Conservation (phyloP, 2,888 invertebrate species). For the Teinopalpus imperialis region DNA sequence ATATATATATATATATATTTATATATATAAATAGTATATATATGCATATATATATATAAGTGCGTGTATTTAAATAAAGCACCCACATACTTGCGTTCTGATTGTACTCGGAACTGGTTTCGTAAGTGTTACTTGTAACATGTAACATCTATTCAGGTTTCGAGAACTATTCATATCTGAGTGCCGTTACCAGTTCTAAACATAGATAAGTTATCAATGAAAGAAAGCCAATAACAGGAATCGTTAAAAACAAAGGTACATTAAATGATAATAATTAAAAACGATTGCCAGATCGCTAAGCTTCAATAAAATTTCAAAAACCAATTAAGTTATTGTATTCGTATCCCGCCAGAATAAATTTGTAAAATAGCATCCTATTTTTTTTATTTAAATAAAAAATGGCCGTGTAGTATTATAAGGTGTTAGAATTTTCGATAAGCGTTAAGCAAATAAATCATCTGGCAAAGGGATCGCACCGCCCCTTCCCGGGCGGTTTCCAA, state of each 20-base stretch:
- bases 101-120: conserved; percentile 13
- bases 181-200: conserved; percentile 14
- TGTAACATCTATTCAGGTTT: conserved; percentile 14
- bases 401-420: conserved; percentile 20
- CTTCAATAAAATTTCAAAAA: conserved; percentile 32
- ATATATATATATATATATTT: no score
- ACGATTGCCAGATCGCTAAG: conserved; percentile 14
- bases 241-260: not conserved
- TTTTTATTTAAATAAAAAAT: no score
- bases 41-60: no score
- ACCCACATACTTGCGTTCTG: no score
- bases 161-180: conserved; percentile 2
- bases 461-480: conserved; percentile 51
- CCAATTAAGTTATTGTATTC: no score
- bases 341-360: no score
- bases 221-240: conserved; percentile 14
- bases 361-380: no score
- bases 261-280: conserved; percentile 17
- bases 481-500: conserved; percentile 59
- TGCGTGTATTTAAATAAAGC: no score
- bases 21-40: no score
- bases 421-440: conserved; percentile 38
- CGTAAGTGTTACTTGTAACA: conserved; percentile 16
- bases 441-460: conserved; percentile 64
- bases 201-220: conserved; percentile 25